Conservation (phyloP, 2,797 vertebrate species). For the Crax fasciolata region DNA sequence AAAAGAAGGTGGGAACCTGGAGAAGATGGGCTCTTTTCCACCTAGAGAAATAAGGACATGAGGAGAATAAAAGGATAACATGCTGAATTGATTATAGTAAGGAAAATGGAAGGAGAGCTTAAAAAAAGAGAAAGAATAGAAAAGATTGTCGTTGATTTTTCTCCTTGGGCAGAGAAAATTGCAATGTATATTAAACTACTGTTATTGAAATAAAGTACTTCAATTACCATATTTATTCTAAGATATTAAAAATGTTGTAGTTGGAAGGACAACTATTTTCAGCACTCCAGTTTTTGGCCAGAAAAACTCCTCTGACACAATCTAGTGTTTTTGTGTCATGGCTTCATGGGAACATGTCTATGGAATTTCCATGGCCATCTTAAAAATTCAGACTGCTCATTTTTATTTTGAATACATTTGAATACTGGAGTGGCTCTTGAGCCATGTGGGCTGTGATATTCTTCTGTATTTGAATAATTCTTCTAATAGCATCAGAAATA, state of each 20-base stretch:
- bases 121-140: not conserved
- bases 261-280: not conserved
- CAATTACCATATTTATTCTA: not conserved
- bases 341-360: not conserved
- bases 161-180: not conserved
- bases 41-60: not conserved
- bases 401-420: slow-evolving; percentile 3
- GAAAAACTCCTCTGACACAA: not conserved
- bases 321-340: not conserved
- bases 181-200: not conserved
- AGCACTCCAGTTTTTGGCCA: not conserved
- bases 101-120: not conserved
- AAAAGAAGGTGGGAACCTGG: not conserved
- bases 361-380: not conserved
- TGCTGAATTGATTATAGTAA: not conserved
- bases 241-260: not conserved
- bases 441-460: slow-evolving; percentile 1
- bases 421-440: slow-evolving; percentile 24
- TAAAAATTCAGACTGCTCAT: slow-evolving; percentile 16
- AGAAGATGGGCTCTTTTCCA: not conserved
- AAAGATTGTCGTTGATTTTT: not conserved
- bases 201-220: not conserved
- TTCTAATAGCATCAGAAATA: slow-evolving; percentile 37
- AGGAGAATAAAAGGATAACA: not conserved
- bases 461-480: slow-evolving; percentile 31